A percentile compares a stretch with the other conserved stretches of the same genome.
These are phyloP conservation scores for Drosophila emarginata DNA, from an alignment of 2,888 invertebrate species.

Conservation along the genomic window DNA sequence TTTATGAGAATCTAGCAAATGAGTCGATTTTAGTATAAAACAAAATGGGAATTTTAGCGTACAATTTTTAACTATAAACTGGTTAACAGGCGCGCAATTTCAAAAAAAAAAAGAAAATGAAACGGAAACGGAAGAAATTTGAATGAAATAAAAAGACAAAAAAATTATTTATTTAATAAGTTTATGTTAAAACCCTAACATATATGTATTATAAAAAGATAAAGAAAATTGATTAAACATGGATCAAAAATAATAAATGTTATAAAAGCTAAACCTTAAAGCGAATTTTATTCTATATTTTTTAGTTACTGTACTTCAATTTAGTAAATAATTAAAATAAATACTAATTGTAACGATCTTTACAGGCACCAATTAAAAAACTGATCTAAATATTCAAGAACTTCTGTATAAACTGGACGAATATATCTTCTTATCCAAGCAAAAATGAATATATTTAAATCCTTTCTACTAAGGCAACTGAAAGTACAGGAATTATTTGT, in stretches of 20 bases:
- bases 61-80: constrained; percentile 50
- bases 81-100: constrained; percentile 62
- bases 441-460: too few relatives aligned
- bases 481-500: too few relatives aligned
- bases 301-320: too few relatives aligned
- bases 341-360: too few relatives aligned
- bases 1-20: constrained; percentile 56
- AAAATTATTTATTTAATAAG: constrained; percentile 4
- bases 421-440: too few relatives aligned
- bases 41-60: constrained; percentile 48
- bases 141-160: constrained; percentile 12
- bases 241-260: constrained; percentile 68
- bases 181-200: constrained; percentile 9
- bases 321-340: too few relatives aligned
- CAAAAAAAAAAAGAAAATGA: constrained; percentile 36
- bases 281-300: neutral
- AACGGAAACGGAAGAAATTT: neutral
- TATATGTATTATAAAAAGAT: constrained; percentile 31
- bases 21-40: constrained; percentile 72
- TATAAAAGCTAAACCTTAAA: constrained; percentile 46
- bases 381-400: too few relatives aligned
- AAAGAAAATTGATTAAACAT: constrained; percentile 47
- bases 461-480: too few relatives aligned
- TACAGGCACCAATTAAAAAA: too few relatives aligned
- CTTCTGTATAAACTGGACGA: too few relatives aligned